These are phyloP conservation scores for Heloderma charlesbogerti DNA, from an alignment of 2,113 vertebrate species.

Conservation along the genomic window DNA sequence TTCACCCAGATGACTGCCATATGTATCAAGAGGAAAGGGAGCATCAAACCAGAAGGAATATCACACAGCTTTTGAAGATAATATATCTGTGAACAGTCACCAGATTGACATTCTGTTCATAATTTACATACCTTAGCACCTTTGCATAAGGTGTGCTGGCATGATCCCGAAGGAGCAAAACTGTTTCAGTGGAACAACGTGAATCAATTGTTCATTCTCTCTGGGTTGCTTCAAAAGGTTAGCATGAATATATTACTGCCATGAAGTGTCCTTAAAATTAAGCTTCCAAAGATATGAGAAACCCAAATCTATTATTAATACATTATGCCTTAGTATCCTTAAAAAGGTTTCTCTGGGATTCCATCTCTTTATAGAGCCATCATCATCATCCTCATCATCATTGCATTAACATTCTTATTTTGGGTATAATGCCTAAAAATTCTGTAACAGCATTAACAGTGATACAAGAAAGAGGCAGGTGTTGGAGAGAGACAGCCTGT, in stretches of 20 bases:
- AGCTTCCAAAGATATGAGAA: not conserved
- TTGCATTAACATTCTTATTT: not conserved
- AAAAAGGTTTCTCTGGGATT: not conserved
- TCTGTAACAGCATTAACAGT: not conserved
- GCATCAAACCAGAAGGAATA: not conserved
- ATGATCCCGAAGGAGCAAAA: not conserved
- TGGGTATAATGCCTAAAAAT: not conserved
- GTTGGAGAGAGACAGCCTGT: not conserved
- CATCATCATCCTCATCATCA: not conserved
- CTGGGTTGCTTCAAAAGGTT: not conserved
- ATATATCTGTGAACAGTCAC: not conserved
- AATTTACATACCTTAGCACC: fast-evolving
- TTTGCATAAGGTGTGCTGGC: not conserved
- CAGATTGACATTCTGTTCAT: not conserved
- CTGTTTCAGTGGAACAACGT: not conserved
- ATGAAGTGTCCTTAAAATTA: not conserved
- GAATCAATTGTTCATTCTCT: not conserved
- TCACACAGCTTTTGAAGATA: not conserved
- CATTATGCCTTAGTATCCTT: constrained; percentile 19
- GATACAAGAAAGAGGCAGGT: not conserved
- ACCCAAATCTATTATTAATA: not conserved
- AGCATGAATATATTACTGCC: constrained; percentile 3
- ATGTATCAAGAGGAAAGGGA: not conserved
- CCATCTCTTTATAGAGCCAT: not conserved
- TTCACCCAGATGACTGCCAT: not conserved